Evolutionary conservation across 2,797 vertebrate species (phyloP).

Genomic region (Coluber constrictor): DNA sequence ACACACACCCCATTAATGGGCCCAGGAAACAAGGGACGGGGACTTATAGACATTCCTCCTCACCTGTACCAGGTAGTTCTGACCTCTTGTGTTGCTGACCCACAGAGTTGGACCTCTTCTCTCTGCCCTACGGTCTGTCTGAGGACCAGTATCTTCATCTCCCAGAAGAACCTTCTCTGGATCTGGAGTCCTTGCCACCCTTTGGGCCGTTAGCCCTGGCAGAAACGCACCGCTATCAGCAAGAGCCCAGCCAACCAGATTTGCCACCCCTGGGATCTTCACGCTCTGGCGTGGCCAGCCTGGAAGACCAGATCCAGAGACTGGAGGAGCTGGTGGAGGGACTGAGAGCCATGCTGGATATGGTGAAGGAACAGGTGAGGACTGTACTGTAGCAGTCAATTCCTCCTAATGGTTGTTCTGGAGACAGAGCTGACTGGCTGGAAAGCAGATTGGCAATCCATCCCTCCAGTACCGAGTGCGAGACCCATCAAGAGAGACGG

Average conservation of each 20-base stretch:
- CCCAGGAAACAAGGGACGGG: neutral
- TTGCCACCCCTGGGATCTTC: conserved; percentile 18
- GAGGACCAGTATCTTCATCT: neutral
- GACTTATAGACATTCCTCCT: neutral
- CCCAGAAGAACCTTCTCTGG: neutral
- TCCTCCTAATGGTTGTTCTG: neutral
- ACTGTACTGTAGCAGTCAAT: neutral
- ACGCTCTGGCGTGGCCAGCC: neutral
- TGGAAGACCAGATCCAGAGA: conserved; percentile 62
- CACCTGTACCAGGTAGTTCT: neutral
- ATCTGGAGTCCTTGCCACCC: neutral
- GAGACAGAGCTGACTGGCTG: neutral
- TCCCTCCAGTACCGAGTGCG: accelerated
- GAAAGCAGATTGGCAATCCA: neutral
- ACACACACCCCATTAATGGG: neutral
- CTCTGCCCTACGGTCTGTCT: conserved; percentile 15
- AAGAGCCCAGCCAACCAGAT: conserved; percentile 33
- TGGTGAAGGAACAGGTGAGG: conserved; percentile 74
- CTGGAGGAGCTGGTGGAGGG: conserved; percentile 69
- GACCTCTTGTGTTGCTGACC: neutral
- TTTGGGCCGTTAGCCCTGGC: conserved; percentile 24
- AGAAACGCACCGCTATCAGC: conserved; percentile 49
- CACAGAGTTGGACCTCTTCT: conserved; percentile 17
- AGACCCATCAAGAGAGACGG: neutral
- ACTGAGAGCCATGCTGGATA: conserved; percentile 69